Conservation (phyloP, 2,797 vertebrate species). For the Kryptopterus vitreolus region DNA sequence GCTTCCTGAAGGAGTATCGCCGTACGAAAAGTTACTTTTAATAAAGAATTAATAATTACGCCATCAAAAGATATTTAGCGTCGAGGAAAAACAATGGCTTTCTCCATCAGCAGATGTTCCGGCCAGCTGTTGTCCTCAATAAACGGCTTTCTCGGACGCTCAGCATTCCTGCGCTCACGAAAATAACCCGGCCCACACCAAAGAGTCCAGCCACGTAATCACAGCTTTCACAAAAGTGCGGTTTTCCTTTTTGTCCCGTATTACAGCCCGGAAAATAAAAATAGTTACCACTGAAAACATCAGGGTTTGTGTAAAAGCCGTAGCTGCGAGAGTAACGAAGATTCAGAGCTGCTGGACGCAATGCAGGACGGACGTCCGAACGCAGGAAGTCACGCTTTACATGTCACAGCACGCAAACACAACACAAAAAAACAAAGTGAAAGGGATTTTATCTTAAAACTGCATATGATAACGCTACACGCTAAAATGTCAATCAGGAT, state of each 20-base stretch:
- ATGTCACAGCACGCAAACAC: too few relatives aligned
- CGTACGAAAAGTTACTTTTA: not conserved
- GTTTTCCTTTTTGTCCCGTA: not conserved
- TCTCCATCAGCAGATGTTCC: conserved; percentile 12
- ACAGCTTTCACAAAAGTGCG: not conserved
- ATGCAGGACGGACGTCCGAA: conserved; percentile 42
- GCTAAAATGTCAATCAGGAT: too few relatives aligned
- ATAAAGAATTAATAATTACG: conserved; percentile 5
- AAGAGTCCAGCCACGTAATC: conserved; percentile 34
- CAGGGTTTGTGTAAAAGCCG: conserved; percentile 5
- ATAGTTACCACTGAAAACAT: conserved; percentile 32
- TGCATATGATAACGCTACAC: too few relatives aligned
- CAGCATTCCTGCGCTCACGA: conserved; percentile 30
- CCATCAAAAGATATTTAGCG: not conserved
- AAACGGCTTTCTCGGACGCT: conserved; percentile 24
- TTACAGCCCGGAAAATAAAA: conserved; percentile 27
- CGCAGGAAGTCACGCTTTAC: too few relatives aligned
- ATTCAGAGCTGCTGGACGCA: conserved; percentile 32
- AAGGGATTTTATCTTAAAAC: too few relatives aligned
- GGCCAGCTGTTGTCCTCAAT: conserved; percentile 31
- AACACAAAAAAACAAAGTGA: too few relatives aligned
- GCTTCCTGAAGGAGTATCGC: not conserved
- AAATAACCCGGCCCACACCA: conserved; percentile 40
- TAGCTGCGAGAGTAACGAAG: not conserved
- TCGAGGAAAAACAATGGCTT: conserved; percentile 23